Conservation (phyloP, 2,113 vertebrate genomes). For the Tor tambroides region DNA sequence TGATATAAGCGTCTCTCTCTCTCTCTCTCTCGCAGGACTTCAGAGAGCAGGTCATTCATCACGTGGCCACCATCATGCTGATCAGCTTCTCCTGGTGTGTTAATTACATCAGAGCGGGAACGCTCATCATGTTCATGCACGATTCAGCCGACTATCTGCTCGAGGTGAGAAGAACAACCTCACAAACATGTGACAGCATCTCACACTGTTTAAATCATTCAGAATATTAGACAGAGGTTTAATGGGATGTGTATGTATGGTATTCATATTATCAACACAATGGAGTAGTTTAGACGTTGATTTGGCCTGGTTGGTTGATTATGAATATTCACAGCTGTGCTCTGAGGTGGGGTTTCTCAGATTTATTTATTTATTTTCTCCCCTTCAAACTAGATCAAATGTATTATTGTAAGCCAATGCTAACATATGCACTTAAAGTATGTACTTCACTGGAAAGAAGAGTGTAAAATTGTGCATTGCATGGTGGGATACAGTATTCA, state of each 20-base stretch:
- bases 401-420: no score
- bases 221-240: neutral
- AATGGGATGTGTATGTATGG: neutral
- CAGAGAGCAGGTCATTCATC: slow-evolving; percentile 94
- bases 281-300: neutral
- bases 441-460: no score
- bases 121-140: slow-evolving; percentile 92
- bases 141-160: slow-evolving; percentile 91
- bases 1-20: neutral
- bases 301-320: neutral
- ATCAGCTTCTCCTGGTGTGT: slow-evolving; percentile 97
- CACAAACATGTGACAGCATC: slow-evolving; percentile 17
- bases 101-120: slow-evolving; percentile 92
- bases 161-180: slow-evolving; percentile 77
- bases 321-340: no score
- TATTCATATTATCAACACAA: neutral
- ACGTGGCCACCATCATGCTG: slow-evolving; percentile 92
- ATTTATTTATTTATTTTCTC: no score
- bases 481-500: no score
- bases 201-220: neutral
- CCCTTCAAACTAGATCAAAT: no score
- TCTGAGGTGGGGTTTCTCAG: no score
- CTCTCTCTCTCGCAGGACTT: slow-evolving; percentile 81
- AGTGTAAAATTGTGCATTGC: no score
- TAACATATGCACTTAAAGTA: no score